Base-by-base conservation (phyloP, 2,797 vertebrate species). In the Selene dorsalis region DNA sequence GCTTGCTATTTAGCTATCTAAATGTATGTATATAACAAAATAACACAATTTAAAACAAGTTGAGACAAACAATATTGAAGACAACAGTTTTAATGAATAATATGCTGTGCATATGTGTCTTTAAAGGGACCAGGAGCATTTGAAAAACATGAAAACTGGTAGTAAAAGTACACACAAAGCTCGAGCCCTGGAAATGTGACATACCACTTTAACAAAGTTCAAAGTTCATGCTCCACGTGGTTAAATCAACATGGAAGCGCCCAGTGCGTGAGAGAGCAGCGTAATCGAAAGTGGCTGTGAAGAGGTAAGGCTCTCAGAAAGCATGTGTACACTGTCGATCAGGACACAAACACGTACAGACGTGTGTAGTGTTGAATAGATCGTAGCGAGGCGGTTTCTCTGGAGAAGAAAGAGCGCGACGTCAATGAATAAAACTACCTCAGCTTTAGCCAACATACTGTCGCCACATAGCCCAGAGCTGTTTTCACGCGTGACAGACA, bases 161-260 rank as follows among this genome's bases (percentile, higher is more conserved):
- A 41, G 12, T 16, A 13, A 16, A 41, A 18, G 16, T 47, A 5
- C 7, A 7, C 45, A 11, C 9, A 13, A 47, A 24, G 35, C 47
- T 56, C 45, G n/a, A 45, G 26, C 12, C 3, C 5, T 0, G 9
- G 9, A 83, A 73, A 53, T 8, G 69, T 63, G 3, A 18, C 20
- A 82, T 91, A 2, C 2, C 86, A 0, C 89, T 93, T 93, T 92
- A 92, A 92, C 12, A 72, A 30, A 85, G 86, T 68, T 91, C 82
- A 85, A 32, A 74, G 89, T 69, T 87, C 72, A 75, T 6, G 20
- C n/a, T 6, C 4, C 92, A 94, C 93, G 88, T 92, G 91, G 75
- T 79, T 1, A 35, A 64, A 55, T 2, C 80, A 93, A 85, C 48
- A 94, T 94, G 93, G 92, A 82, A 2, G 68, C 85, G 59, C 52